Evolutionary conservation across 2,113 vertebrate genomes (phyloP).

Genomic region (Micronycteris hirsuta): DNA sequence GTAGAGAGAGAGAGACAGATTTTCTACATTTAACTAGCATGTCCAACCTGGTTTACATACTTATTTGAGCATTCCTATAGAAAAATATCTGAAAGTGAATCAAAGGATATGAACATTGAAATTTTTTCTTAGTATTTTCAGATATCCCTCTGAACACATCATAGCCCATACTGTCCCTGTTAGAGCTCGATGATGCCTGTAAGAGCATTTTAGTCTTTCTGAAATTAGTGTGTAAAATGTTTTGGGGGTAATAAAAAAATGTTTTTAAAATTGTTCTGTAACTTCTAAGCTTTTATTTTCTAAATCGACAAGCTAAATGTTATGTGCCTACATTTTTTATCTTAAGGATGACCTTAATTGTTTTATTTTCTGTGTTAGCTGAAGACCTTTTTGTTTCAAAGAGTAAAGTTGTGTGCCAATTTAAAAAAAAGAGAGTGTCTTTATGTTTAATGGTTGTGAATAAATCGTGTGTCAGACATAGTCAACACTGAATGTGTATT

Average conservation of each 20-base stretch:
- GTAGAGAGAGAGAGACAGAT: not conserved
- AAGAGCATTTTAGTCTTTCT: not conserved
- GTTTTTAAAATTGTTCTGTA: not conserved
- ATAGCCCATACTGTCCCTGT: not conserved
- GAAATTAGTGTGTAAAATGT: not conserved
- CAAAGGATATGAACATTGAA: not conserved
- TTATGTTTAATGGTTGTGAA: conserved; percentile 29
- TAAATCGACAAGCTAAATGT: conserved; percentile 4
- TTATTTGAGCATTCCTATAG: not conserved
- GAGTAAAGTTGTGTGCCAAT: not conserved
- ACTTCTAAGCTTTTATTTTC: not conserved
- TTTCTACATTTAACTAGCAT: not conserved
- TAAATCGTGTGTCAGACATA: conserved; percentile 17
- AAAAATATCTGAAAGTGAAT: not conserved
- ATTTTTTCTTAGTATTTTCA: not conserved
- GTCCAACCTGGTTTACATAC: not conserved
- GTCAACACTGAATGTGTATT: not conserved
- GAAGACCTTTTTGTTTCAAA: not conserved
- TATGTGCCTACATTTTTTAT: not conserved
- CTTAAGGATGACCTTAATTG: not conserved
- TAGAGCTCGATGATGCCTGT: not conserved
- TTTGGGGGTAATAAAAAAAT: not conserved
- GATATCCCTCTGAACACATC: not conserved
- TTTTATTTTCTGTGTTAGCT: conserved; percentile 16
- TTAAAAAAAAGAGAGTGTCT: not conserved